A percentile compares a stretch with the other conserved stretches of the same genome.
phyloP scores from a whole-genome alignment of 2,113 vertebrate species.

The Eupsittula cactorum region DNA sequence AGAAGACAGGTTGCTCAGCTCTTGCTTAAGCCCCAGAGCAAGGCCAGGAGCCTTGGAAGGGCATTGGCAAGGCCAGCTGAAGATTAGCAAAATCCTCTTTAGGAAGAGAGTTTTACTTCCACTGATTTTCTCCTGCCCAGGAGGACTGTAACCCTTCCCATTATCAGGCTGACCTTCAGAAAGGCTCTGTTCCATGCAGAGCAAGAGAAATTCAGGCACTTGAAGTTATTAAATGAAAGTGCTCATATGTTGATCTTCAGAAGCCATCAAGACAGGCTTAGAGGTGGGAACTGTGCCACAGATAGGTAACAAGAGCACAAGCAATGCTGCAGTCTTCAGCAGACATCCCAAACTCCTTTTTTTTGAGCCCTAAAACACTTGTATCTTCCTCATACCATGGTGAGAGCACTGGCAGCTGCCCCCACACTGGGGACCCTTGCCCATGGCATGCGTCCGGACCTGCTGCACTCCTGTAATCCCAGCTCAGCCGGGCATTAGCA shows the following conservation, averaged over 20 bases:
- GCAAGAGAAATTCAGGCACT: neutral
- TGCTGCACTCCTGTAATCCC: neutral
- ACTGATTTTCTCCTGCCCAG: constrained; percentile 5
- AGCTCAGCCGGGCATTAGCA: neutral
- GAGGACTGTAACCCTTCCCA: constrained; percentile 4
- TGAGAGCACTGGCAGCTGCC: neutral
- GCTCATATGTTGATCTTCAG: neutral
- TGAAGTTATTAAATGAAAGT: neutral
- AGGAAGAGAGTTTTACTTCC: constrained; percentile 48
- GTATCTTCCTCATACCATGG: accelerated
- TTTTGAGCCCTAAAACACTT: neutral
- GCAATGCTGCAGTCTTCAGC: neutral
- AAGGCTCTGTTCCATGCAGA: neutral
- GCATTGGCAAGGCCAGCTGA: constrained; percentile 34
- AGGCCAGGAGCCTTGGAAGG: constrained; percentile 53
- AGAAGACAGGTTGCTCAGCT: constrained; percentile 42
- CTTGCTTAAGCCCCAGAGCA: constrained; percentile 26
- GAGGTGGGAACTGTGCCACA: neutral
- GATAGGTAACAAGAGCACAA: accelerated
- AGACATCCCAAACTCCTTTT: neutral
- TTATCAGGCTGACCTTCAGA: constrained; percentile 25
- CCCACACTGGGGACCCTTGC: accelerated
- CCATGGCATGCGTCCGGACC: accelerated
- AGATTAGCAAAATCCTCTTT: constrained; percentile 70
- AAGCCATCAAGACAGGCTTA: neutral